phyloP scores from a whole-genome alignment of 2,888 invertebrate genomes.

The Agriopis marginaria region DNA sequence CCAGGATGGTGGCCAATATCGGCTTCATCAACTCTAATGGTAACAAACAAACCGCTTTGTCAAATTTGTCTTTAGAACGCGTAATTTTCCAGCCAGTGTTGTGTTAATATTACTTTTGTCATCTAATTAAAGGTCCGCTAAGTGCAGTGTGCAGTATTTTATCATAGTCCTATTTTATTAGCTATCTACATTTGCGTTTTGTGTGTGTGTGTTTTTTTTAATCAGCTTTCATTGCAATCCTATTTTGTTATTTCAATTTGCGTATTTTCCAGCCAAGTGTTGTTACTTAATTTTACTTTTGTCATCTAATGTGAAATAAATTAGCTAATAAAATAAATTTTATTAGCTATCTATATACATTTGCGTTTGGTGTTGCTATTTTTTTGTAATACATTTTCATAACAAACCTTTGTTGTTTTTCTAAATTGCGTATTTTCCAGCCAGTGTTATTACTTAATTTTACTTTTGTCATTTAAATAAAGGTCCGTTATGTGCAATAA shows the following conservation, averaged over 20 bases:
- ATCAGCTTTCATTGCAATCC: neutral
- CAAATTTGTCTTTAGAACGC: slow-evolving; percentile 12
- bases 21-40: slow-evolving; percentile 79
- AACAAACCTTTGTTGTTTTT: no score
- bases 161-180: neutral
- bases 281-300: neutral
- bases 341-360: neutral
- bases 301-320: neutral
- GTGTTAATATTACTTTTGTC: slow-evolving; percentile 2
- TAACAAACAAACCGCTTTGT: slow-evolving; percentile 59
- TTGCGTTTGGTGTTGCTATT: neutral
- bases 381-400: neutral
- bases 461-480: slow-evolving; percentile 1
- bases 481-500: neutral
- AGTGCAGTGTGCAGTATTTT: neutral
- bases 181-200: neutral
- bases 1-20: slow-evolving; percentile 79
- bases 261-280: no score
- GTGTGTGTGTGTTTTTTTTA: no score
- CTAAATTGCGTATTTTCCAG: no score
- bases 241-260: no score
- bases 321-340: neutral
- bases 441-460: neutral
- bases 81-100: slow-evolving; percentile 31
- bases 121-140: neutral